Evolutionary conservation across 2,113 vertebrate species (phyloP).

Genomic region (Nothocercus nigrocapillus): DNA sequence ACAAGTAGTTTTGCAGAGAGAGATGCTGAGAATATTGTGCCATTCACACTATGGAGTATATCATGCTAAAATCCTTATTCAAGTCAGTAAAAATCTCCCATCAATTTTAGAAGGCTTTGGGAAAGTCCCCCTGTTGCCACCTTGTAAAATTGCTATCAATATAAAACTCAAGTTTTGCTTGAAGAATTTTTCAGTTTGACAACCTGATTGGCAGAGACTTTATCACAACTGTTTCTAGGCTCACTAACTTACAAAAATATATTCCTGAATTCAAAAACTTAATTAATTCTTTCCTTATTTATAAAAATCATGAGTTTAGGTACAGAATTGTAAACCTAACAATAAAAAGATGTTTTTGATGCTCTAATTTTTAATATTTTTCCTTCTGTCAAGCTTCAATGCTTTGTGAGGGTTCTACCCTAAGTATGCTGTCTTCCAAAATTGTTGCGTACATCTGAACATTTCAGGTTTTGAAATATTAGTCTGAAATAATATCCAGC

Average conservation of each 20-base stretch:
- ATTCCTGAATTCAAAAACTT: constrained; percentile 10
- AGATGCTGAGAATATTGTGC: background rate
- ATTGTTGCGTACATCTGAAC: background rate
- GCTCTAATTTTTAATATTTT: background rate
- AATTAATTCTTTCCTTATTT: background rate
- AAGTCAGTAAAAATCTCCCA: background rate
- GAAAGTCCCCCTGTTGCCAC: constrained; percentile 11
- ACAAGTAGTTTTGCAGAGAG: background rate
- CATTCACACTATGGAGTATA: background rate
- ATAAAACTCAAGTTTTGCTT: background rate
- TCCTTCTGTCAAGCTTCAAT: background rate
- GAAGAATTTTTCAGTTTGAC: background rate
- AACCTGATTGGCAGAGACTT: constrained; percentile 18
- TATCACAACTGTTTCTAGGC: background rate
- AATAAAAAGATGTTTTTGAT: background rate
- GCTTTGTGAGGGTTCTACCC: background rate
- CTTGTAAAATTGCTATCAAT: constrained; percentile 38
- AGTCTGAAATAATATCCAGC: background rate
- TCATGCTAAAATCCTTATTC: background rate
- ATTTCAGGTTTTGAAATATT: background rate
- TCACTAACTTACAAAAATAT: constrained; percentile 1
- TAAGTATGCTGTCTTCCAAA: background rate
- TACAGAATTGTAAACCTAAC: background rate
- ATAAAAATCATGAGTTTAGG: background rate
- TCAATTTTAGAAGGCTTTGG: constrained; percentile 15